Evolutionary conservation across 2,113 vertebrate species (phyloP).

Genomic region (Sapayoa aenigma): DNA sequence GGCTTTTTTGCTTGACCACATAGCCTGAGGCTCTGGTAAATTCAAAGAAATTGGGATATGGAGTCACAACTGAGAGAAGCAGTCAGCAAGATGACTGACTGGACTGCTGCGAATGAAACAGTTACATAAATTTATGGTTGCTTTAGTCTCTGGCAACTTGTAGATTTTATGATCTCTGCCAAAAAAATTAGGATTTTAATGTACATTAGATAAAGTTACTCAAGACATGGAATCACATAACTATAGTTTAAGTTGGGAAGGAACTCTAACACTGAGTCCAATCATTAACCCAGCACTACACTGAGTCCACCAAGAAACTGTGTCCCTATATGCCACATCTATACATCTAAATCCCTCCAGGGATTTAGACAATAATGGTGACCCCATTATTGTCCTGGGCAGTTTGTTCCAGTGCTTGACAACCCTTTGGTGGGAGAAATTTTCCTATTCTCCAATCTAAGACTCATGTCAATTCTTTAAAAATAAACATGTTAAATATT

Average conservation of each 20-base stretch:
- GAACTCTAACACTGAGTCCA: neutral
- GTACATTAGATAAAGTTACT: neutral
- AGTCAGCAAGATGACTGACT: neutral
- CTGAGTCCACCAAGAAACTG: neutral
- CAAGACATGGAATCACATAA: neutral
- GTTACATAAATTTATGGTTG: neutral
- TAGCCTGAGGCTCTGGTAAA: neutral
- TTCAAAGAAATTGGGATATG: neutral
- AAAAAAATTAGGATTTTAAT: neutral
- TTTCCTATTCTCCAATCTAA: neutral
- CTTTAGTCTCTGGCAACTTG: neutral
- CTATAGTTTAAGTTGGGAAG: neutral
- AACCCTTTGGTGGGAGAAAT: neutral
- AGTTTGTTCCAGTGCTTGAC: neutral
- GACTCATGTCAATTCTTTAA: neutral
- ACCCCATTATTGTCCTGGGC: neutral
- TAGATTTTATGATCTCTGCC: neutral
- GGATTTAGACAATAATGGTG: too few species aligned
- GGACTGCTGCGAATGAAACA: neutral
- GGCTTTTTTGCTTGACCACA: neutral
- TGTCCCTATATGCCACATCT: too few species aligned
- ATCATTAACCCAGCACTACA: neutral
- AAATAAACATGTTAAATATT: neutral
- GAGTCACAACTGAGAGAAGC: neutral
- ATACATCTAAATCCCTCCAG: neutral